phyloP scores from a whole-genome alignment of 2,888 invertebrate species.

The Phyllotreta cruciferae region DNA sequence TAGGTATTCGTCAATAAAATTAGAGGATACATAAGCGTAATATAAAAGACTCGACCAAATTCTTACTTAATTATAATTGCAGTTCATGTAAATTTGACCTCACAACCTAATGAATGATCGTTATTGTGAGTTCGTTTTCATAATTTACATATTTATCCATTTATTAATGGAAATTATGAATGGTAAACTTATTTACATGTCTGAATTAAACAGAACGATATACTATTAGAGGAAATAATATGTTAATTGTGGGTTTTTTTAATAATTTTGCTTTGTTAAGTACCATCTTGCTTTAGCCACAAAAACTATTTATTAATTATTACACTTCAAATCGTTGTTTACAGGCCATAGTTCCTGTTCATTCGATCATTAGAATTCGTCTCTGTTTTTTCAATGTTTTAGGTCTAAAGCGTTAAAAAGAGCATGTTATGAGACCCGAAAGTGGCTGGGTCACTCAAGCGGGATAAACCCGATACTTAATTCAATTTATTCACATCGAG shows the following conservation, averaged over 20 bases:
- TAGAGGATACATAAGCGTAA: background rate
- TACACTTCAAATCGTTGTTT: too few relatives aligned
- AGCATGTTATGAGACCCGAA: too few relatives aligned
- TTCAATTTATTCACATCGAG: too few relatives aligned
- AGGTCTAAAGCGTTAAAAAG: too few relatives aligned
- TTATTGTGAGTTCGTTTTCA: background rate
- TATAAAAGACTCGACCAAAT: background rate
- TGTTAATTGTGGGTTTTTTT: background rate
- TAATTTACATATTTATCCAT: constrained; percentile 5
- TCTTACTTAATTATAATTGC: background rate
- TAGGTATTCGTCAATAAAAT: constrained; percentile 7
- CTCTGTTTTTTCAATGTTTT: too few relatives aligned
- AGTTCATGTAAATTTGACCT: constrained; percentile 8
- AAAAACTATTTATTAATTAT: too few relatives aligned
- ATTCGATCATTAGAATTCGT: too few relatives aligned
- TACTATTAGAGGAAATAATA: constrained; percentile 3
- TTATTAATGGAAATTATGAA: constrained; percentile 4
- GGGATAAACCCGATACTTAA: too few relatives aligned
- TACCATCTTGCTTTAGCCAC: too few relatives aligned
- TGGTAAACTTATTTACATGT: constrained; percentile 7
- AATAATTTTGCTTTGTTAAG: too few relatives aligned
- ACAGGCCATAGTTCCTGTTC: too few relatives aligned
- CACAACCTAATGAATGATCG: constrained; percentile 6
- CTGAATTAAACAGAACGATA: background rate
- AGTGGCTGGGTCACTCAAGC: too few relatives aligned